phyloP scores from a whole-genome alignment of 2,113 vertebrate genomes.

The human region DNA sequence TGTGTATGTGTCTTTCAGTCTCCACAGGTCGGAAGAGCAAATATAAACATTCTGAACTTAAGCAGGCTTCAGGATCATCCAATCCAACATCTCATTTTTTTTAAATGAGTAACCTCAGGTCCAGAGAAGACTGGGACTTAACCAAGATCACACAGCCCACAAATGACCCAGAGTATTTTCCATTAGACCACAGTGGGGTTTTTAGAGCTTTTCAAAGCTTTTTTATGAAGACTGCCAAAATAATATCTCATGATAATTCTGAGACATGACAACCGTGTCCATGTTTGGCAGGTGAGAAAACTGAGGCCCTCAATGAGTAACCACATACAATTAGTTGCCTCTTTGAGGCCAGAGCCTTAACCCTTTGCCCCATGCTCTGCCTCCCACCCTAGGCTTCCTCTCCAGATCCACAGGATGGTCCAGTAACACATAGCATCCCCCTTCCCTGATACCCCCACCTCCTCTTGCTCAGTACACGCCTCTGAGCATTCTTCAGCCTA shows the following conservation, averaged over 20 bases:
- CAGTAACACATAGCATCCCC: neutral
- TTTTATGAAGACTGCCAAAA: neutral
- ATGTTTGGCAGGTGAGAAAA: slow-evolving; percentile 14
- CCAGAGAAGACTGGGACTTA: neutral
- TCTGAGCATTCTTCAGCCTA: slow-evolving; percentile 63
- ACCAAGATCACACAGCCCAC: neutral
- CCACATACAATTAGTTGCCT: neutral
- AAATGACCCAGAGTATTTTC: neutral
- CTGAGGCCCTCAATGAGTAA: neutral
- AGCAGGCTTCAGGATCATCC: neutral
- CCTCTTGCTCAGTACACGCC: neutral
- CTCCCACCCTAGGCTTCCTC: neutral
- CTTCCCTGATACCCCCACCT: neutral
- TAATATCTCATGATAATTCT: neutral
- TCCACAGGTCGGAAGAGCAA: neutral
- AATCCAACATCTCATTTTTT: neutral
- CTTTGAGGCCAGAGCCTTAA: neutral
- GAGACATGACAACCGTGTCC: neutral
- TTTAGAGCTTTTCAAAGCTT: neutral
- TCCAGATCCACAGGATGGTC: neutral
- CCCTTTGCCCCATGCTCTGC: neutral
- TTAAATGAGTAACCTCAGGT: neutral
- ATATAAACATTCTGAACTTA: neutral
- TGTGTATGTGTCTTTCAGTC: neutral
- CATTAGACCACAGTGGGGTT: neutral